Conservation (phyloP, 2,888 invertebrate genomes). For the Calliopum simillimum region DNA sequence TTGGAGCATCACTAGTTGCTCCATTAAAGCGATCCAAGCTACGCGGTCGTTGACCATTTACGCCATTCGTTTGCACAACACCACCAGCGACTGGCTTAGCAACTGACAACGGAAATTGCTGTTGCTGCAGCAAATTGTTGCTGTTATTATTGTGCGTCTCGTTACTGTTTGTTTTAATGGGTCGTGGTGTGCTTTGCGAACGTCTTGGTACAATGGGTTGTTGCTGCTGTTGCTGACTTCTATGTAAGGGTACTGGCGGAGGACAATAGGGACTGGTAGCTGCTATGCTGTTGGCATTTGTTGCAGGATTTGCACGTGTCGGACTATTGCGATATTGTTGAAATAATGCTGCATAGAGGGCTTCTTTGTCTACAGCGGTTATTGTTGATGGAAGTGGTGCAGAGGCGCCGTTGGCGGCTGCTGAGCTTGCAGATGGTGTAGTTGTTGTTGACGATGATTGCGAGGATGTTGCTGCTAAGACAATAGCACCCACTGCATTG, state of each 20-base stretch:
- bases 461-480: slow-evolving; percentile 35
- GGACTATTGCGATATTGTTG: slow-evolving; percentile 64
- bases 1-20: slow-evolving; percentile 45
- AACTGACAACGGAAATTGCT: background rate
- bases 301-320: slow-evolving; percentile 44
- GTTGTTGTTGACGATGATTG: slow-evolving; percentile 28
- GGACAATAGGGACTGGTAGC: slow-evolving; percentile 46
- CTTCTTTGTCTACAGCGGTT: slow-evolving; percentile 57
- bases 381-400: background rate
- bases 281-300: slow-evolving; percentile 25
- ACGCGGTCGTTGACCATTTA: slow-evolving; percentile 57
- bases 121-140: slow-evolving; percentile 35
- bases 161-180: slow-evolving; percentile 48
- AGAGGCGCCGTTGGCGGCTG: slow-evolving; percentile 36
- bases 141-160: slow-evolving; percentile 39
- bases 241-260: slow-evolving; percentile 55
- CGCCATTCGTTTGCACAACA: slow-evolving; percentile 17
- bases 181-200: slow-evolving; percentile 66
- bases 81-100: slow-evolving; percentile 29
- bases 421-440: slow-evolving; percentile 44
- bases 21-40: slow-evolving; percentile 65
- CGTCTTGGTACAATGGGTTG: slow-evolving; percentile 63
- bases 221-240: slow-evolving; percentile 46
- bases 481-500: slow-evolving; percentile 53
- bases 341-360: slow-evolving; percentile 62